These are phyloP conservation scores for Aquatica leii DNA, from an alignment of 2,888 invertebrate species.

Conservation along the genomic window DNA sequence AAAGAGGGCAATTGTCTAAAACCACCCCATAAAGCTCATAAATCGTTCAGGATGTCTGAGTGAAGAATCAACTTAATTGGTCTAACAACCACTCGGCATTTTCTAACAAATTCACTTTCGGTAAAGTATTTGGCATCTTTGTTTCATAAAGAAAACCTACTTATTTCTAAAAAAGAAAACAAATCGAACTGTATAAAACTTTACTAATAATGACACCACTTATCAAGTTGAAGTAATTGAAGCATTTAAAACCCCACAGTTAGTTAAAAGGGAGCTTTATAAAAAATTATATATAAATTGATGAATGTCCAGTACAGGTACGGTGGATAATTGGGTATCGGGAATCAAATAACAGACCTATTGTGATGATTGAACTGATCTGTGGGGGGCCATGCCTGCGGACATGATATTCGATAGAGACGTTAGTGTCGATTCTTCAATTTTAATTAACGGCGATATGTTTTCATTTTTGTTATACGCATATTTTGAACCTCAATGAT, in stretches of 20 bases:
- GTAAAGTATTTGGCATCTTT: conserved; percentile 15
- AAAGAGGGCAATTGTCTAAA: conserved; percentile 42
- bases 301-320: conserved; percentile 35
- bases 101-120: conserved; percentile 16
- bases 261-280: conserved; percentile 31
- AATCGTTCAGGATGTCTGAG: conserved; percentile 37
- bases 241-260: conserved; percentile 37
- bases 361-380: conserved; percentile 29
- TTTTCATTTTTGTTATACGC: conserved; percentile 11
- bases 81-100: conserved; percentile 19
- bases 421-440: conserved; percentile 34
- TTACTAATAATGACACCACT: conserved; percentile 26
- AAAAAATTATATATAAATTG: conserved; percentile 32
- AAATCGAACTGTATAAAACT: conserved; percentile 8
- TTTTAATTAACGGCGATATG: conserved; percentile 36
- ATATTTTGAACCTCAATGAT: neutral
- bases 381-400: conserved; percentile 41
- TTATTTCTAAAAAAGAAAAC: conserved; percentile 10
- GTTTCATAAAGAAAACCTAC: conserved; percentile 4
- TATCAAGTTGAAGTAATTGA: conserved; percentile 35
- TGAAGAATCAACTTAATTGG: conserved; percentile 33
- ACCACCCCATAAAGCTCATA: conserved; percentile 42
- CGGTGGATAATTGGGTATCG: conserved; percentile 40
- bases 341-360: conserved; percentile 42
- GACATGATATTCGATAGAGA: conserved; percentile 43